Evolutionary conservation across 2,888 invertebrate genomes (phyloP).

Genomic region (Dryobota labecula): DNA sequence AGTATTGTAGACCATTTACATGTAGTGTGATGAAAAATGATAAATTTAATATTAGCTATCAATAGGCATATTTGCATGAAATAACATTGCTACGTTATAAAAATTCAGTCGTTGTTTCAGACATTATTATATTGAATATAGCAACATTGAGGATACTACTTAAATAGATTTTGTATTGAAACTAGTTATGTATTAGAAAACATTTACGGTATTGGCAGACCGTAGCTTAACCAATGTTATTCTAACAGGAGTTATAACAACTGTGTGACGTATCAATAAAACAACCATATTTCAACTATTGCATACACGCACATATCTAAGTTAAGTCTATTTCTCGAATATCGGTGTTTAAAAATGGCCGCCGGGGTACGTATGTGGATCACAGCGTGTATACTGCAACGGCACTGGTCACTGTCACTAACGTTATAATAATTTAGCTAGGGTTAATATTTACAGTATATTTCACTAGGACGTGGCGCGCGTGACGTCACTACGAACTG

Average conservation of each 20-base stretch:
- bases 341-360: slow-evolving; percentile 66
- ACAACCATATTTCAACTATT: slow-evolving; percentile 59
- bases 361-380: slow-evolving; percentile 72
- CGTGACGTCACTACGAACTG: slow-evolving; percentile 83
- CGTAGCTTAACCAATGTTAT: slow-evolving; percentile 48
- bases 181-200: slow-evolving; percentile 61
- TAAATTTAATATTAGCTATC: slow-evolving; percentile 56
- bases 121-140: slow-evolving; percentile 55
- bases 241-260: slow-evolving; percentile 50
- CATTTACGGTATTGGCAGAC: slow-evolving; percentile 51
- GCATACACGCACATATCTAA: slow-evolving; percentile 57
- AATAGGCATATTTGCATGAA: slow-evolving; percentile 39
- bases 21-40: slow-evolving; percentile 62
- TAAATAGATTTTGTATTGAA: slow-evolving; percentile 56
- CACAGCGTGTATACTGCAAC: slow-evolving; percentile 72
- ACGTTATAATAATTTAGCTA: slow-evolving; percentile 74
- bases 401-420: slow-evolving; percentile 71
- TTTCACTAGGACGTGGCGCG: slow-evolving; percentile 70
- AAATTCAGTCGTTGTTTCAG: slow-evolving; percentile 60
- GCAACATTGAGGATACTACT: slow-evolving; percentile 62
- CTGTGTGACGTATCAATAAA: slow-evolving; percentile 52
- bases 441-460: slow-evolving; percentile 76
- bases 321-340: slow-evolving; percentile 65
- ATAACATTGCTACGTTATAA: slow-evolving; percentile 58
- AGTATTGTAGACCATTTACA: slow-evolving; percentile 55